Base-by-base conservation (phyloP, 2,113 vertebrate species). In the Otocyon megalotis region DNA sequence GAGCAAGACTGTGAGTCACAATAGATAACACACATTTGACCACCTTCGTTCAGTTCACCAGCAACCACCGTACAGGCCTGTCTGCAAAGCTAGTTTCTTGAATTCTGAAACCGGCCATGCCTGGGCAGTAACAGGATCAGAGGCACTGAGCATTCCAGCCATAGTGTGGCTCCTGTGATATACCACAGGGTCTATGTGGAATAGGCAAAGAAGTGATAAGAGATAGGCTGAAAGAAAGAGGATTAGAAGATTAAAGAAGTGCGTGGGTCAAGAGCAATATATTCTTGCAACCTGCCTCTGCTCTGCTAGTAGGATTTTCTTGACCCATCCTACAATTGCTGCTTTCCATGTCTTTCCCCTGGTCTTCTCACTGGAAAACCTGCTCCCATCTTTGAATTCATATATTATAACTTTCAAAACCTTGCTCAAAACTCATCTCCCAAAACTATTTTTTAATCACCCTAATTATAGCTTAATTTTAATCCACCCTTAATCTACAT, bases 381-480 rank as follows among this genome's bases (percentile, higher is more conserved):
- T 79, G 48, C 4, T 56, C 35, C 32, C 9, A 56, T 8, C 26
- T 37, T 22, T 24, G 79, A 88, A 72, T 72, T 94, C 76, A 48
- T 35, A 8, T 8, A 50, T 72, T 83, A 71, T 28, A 91, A 79
- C 69, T 88, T 80, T 82, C 53, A 88, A 85, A 97, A 54, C 11
- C 17, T 86, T 54, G 24, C 37, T 58, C 77, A 93, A 67, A 97
- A 83, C 24, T 76, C 67, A 90, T 79, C 74, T 92, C 35, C 37
- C 43, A 85, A 96, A 96, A 86, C 22, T 54, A 11, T 35, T 83
- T 82, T 90, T 71, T 76, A 85, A 96, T 91, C 43, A 91, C 16
- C 71, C 56, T 92, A 82, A 90, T 81, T 94, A 81, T 0, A 54
- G 32, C 32, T 82, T 86, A 92, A 91, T 96, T 95, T 96, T 88